Base-by-base conservation (phyloP, 1,140 invertebrate genomes). In the Papilio glaucus region DNA sequence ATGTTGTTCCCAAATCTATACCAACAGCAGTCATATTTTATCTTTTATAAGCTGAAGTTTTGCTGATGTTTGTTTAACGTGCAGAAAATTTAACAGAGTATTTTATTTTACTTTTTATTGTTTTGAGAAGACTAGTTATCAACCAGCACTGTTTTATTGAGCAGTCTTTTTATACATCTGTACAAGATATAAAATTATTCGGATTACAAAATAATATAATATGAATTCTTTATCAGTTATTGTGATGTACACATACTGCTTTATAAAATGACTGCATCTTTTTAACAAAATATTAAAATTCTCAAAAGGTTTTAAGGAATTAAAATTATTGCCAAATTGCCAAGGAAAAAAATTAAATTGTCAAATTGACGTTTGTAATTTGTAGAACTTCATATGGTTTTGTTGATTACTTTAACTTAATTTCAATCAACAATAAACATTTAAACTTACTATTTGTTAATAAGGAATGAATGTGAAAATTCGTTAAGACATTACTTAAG, bases 1-100 rank as follows among this genome's bases (percentile, higher is more conserved):
- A 97, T 8, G 97, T 97, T 33, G 96, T 97, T 42, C 96, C 96
- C 83, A 97, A 93, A 93, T 97, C 96, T 79, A 97, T 97, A 81
- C 96, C 96, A 85, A 96, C 95, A 63, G 96, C 95, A 76, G 94
- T 93, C 88, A 94, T 90, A 81, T 93, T 93, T 79, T 75, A 24
- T 76, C 61, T 33, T 70, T 76, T 60, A 39, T 45, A 6, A 49
- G 39, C 61, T 42, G 42, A 24, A 65, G 33, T 61, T 75, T 67
- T 41, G 57, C 15, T 8, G 53, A 41, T 42, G 1, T 8, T 0
- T 26, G 13, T 42, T 42, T 68, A 26, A 26, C 15, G 12, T 12
- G 29, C 24, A 38, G 3, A 65, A 39, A 39, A 41, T 65, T 65
- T 65, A 18, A 65, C 37, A 42, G 10, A 42, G 18, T 9, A 65